Evolutionary conservation across 2,888 invertebrate genomes (phyloP), one percentile per base, ranked within the genome.

Genomic region (Epiblema foenella): DNA sequence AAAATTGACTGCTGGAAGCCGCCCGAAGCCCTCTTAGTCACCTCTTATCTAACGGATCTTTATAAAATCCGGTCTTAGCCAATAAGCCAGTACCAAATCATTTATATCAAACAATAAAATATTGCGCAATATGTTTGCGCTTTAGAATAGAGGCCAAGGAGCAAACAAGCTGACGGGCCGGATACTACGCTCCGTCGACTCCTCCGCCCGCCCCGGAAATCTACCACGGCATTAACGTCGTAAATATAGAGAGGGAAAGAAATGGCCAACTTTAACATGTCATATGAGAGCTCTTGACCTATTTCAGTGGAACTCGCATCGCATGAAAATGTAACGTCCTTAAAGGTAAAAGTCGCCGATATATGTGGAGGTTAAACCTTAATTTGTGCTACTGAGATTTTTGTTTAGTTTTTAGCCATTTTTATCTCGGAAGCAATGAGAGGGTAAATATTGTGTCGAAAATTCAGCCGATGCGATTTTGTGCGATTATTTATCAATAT

Each of bases 81-180:
- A 24, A 4, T 24, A 24, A 4, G 24, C 24, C 24, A 24, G n/a
- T 46, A 46, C n/a, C n/a, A n/a, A n/a, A n/a, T 46, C 46, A 46
- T 46, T 46, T 2, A 46, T 8, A 42, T 42, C 42, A 42, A 42
- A 15, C n/a, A 15, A 42, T 42, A 42, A 15, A 7, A 15, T 42
- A 42, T 42, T 42, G 42, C 39, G 39, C 39, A 42, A 42, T 52
- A 52, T 52, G 56, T 56, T n/a, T 29, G 12, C 18, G 20, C 42
- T 39, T 51, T 33, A 12, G 17, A 62, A 49, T 33, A 37, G 11
- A 18, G 33, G 9, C 37, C 39, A 82, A 80, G 80, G 79, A 83
- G 79, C 81, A 83, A 86, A 87, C 86, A 88, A 84, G 85, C 88
- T 87, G 88, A 85, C 88, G 84, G 77, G 58, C 85, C 85, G 89